phyloP scores from a whole-genome alignment of 2,113 vertebrate species.

The Phaethornis superciliosus region DNA sequence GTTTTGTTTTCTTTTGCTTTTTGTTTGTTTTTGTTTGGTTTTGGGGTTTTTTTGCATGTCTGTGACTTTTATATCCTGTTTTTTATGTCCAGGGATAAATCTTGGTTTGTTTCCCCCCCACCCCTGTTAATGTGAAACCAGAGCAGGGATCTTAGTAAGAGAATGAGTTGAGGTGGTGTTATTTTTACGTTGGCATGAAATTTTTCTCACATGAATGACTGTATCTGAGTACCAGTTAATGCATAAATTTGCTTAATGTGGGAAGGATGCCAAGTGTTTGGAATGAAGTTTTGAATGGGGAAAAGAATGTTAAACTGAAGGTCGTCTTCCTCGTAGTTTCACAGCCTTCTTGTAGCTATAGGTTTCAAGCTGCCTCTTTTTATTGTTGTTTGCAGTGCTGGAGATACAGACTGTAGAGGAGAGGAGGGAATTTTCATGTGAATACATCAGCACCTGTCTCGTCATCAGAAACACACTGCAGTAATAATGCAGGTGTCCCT shows the following conservation, averaged over 20 bases:
- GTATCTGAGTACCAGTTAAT: not conserved
- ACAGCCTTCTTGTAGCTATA: not conserved
- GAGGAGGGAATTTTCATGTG: not conserved
- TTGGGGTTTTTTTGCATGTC: not conserved
- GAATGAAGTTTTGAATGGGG: not conserved
- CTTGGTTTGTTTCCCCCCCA: not conserved
- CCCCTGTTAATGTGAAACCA: not conserved
- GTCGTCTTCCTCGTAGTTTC: not conserved
- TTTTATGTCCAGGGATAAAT: not conserved
- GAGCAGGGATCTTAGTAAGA: not conserved
- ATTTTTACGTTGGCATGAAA: not conserved
- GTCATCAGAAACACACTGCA: slow-evolving; percentile 18
- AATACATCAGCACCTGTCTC: slow-evolving; percentile 31
- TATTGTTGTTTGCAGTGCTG: not conserved
- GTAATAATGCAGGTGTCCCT: slow-evolving; percentile 55
- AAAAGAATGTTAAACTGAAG: not conserved
- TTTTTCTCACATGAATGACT: not conserved
- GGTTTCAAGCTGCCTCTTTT: not conserved
- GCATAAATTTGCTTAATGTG: not conserved
- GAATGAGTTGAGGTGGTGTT: not conserved
- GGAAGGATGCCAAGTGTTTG: not conserved
- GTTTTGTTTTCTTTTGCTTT: too few species aligned
- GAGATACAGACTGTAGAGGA: not conserved
- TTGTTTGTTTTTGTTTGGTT: too few species aligned
- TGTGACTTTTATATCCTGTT: not conserved